These are phyloP conservation scores for Aricia agestis DNA, from an alignment of 1,140 invertebrate species.

Conservation along the genomic window DNA sequence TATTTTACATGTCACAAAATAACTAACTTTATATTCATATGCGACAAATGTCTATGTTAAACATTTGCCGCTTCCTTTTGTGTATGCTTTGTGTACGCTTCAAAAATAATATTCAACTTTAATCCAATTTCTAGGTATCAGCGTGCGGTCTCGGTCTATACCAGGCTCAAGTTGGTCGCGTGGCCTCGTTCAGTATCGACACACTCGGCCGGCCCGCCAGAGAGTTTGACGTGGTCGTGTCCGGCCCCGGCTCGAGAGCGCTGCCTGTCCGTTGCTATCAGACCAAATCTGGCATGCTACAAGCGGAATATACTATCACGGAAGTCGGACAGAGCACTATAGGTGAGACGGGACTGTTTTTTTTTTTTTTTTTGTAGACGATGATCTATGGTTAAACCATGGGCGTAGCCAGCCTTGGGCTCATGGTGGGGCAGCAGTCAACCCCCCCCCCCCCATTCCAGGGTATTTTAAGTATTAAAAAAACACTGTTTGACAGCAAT, in stretches of 20 bases:
- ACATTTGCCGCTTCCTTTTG: no score
- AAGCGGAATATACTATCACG: slow-evolving; percentile 94
- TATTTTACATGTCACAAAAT: not conserved
- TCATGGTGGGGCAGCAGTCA: no score
- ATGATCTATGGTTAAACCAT: no score
- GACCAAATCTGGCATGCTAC: slow-evolving; percentile 94
- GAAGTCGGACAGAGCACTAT: slow-evolving; percentile 82
- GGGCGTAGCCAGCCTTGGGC: no score
- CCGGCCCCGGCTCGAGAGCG: slow-evolving; percentile 91
- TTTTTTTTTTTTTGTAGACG: no score
- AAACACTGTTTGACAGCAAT: no score
- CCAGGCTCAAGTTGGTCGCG: slow-evolving; percentile 86
- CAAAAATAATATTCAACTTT: not conserved
- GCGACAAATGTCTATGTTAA: not conserved
- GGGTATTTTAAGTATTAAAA: no score
- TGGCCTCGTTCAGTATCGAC: slow-evolving; percentile 92
- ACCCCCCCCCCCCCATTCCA: no score
- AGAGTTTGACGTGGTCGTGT: slow-evolving; percentile 94
- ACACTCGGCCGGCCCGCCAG: slow-evolving; percentile 89
- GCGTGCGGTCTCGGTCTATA: slow-evolving; percentile 89
- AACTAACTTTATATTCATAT: not conserved
- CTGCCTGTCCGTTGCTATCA: slow-evolving; percentile 95
- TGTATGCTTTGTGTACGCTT: no score
- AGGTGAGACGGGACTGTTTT: slow-evolving; percentile 60
- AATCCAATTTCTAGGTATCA: slow-evolving; percentile 75